Base-by-base conservation (phyloP, 1,140 invertebrate species). In the Riptortus pedestris region DNA sequence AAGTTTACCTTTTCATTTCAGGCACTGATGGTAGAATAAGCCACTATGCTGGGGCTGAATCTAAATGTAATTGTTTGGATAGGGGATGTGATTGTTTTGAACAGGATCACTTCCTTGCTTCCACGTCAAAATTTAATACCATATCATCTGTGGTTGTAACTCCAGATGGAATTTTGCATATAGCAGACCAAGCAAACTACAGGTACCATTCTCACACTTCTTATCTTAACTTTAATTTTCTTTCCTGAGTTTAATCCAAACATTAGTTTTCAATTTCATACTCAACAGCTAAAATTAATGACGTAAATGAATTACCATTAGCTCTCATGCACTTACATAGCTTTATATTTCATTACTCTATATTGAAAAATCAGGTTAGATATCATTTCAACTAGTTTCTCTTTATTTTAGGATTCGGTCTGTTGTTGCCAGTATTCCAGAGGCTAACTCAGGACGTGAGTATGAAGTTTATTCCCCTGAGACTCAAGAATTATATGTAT, bases 381-480 rank as follows among this genome's bases (percentile, higher is more conserved):
- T 51, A 9, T 22, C 18, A 9, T 51, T 9, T 9, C 7, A 51
- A 28, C 12, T 29, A 16, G 11, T 58, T 16, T 24, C 7, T 9
- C 20, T 29, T 16, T 18, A 9, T 51, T 20, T 20, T 28, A 80
- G 86, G 71, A 91, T 97, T 29, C 81, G 93, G 52, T 93, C 92
- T 0, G 90, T 97, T 0, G 91, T 90, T 77, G 91, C 93, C 0
- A 91, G 90, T 70, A 90, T 97, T 60, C 94, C 90, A 0, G 86
- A 90, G 66, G 86, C 91, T 0, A 90, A 85, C 69, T 80, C 83
- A 0, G 81, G 86, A 0, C 79, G 91, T 29, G 88, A 93, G 73
- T 97, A 96, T 72, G 91, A 96, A 75, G 93, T 98, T 58, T 94
- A 93, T 68, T 91, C 91, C 0, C 91, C 94, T 0, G 93, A 96